phyloP scores from a whole-genome alignment of 2,888 invertebrate genomes.

The Patella pellucida region DNA sequence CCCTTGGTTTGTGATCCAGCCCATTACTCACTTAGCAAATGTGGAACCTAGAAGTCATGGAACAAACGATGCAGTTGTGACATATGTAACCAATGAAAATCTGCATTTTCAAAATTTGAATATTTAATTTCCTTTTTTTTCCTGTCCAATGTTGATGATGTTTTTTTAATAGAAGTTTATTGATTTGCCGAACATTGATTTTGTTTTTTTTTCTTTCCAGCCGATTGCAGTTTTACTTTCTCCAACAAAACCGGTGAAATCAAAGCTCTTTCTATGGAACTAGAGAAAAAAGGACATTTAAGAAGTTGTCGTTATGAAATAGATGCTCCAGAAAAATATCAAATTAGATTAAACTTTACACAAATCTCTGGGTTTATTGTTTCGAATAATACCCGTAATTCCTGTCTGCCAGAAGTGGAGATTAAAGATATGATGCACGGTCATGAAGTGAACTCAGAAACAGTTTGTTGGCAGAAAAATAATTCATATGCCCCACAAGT shows the following conservation, averaged over 20 bases:
- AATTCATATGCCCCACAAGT: constrained; percentile 50
- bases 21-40: too few species aligned
- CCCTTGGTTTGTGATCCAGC: too few species aligned
- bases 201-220: constrained; percentile 15
- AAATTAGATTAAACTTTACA: constrained; percentile 37
- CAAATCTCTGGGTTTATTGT: constrained; percentile 24
- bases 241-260: constrained; percentile 24
- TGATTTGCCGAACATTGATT: not conserved
- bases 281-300: constrained; percentile 28
- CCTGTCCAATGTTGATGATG: too few species aligned
- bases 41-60: too few species aligned
- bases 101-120: too few species aligned
- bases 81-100: too few species aligned
- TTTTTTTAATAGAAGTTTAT: not conserved
- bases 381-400: constrained; percentile 14
- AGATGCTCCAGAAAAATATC: constrained; percentile 24
- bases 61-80: too few species aligned
- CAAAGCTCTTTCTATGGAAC: constrained; percentile 28
- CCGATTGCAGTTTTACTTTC: constrained; percentile 30
- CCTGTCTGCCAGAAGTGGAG: constrained; percentile 45
- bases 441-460: constrained; percentile 28
- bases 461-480: constrained; percentile 46
- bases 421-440: constrained; percentile 35
- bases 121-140: too few species aligned
- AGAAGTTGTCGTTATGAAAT: constrained; percentile 33